Base-by-base conservation (phyloP, 2,113 vertebrate genomes). In the Struthio camelus region DNA sequence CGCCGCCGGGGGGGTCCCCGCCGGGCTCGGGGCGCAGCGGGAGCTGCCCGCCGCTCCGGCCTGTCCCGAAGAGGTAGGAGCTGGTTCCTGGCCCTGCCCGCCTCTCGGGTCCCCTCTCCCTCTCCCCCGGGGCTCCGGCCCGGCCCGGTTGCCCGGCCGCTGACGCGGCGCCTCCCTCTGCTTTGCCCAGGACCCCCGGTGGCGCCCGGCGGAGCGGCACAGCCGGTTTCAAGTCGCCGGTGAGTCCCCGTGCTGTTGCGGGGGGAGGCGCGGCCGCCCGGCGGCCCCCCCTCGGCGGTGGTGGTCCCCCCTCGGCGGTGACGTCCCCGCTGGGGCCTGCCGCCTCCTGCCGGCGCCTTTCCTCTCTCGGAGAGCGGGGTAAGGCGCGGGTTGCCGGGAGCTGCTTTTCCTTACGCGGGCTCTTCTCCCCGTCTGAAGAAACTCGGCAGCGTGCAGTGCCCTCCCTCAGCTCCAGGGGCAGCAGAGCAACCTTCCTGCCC, bases 161-260 rank as follows among this genome's bases (percentile, higher is more conserved):
- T 96, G 58, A 95, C 40, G 53, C n/a, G 53, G 9, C 3, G 40
- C 6, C 40, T 51, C 51, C 5, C 12, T 79, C 10, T 86, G 40
- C 42, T 92, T 92, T 94, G 24, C 7, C 62, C 73, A 98, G 97
- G 96, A 44, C 84, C 25, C 73, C 67, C 20, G 53, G 25, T 8
- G 96, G 95, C 69, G 71, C 92, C 32, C 78, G 77, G 89, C 90
- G 94, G 83, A 77, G 88, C 65, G 69, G 73, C 59, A 5, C 6
- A 22, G 61, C 72, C 40, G 91, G 10, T 7, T 96, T 97, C 90
- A 93, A 62, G 61, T 80, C 94, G 1, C 96, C 93, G 46, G 97
- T 98, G 93, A 96, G 97, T 95, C 23, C 20, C 19, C 10, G 32
- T 13, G 13, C 54, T 48, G 46, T 27, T 56, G 54, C 3, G 56